Percentiles rank a stretch among this genome's conserved stretches.
These are phyloP conservation scores for Drosophila ogumai DNA, from an alignment of 1,140 invertebrate species.

Conservation along the genomic window DNA sequence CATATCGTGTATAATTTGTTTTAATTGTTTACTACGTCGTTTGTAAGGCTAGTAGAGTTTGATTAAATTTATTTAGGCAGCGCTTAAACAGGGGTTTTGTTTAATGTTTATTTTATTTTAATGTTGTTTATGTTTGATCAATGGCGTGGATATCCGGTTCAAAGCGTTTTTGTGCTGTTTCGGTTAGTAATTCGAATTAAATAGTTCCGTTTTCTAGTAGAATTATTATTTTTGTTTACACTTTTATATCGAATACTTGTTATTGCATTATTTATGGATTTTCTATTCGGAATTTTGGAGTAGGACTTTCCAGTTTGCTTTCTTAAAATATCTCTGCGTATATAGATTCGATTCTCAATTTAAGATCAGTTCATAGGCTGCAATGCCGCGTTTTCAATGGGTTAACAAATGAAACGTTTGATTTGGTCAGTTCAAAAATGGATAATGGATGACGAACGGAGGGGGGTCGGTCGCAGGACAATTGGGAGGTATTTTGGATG, in stretches of 20 bases:
- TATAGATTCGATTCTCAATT: constrained; percentile 32
- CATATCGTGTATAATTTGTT: constrained; percentile 20
- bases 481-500: constrained; percentile 21
- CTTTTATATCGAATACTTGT: constrained; percentile 1
- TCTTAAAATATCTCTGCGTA: constrained; percentile 15
- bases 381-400: constrained; percentile 46
- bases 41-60: constrained; percentile 47
- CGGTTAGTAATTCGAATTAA: constrained; percentile 14
- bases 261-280: constrained; percentile 9
- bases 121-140: constrained; percentile 1
- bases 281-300: constrained; percentile 1
- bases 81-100: constrained; percentile 26
- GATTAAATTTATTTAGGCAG: constrained; percentile 39
- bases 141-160: background rate
- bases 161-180: constrained; percentile 36
- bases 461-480: constrained; percentile 15
- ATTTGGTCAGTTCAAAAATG: constrained; percentile 36
- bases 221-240: constrained; percentile 3
- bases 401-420: constrained; percentile 41
- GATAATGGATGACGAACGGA: constrained; percentile 22
- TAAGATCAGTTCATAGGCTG: constrained; percentile 43
- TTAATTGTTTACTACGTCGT: constrained; percentile 20
- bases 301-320: constrained; percentile 7
- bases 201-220: constrained; percentile 17
- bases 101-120: constrained; percentile 3